A percentile compares a stretch with the other conserved stretches of the same genome.
phyloP scores from a whole-genome alignment of 2,797 vertebrate genomes.

The Scolopax rusticola region DNA sequence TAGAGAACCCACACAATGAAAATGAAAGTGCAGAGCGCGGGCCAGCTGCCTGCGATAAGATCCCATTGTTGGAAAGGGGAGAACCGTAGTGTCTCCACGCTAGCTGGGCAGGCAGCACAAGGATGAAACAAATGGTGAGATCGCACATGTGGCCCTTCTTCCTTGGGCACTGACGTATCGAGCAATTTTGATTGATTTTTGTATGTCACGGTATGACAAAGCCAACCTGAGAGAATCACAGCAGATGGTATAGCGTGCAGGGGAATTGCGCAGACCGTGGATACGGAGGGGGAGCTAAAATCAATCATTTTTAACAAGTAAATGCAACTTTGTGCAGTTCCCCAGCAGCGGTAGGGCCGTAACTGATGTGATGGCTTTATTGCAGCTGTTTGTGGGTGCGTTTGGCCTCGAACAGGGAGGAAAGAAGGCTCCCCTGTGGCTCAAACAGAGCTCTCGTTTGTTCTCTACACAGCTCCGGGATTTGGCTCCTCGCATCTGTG shows the following conservation, averaged over 20 bases:
- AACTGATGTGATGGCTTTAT: slow-evolving; percentile 49
- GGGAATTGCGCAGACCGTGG: neutral
- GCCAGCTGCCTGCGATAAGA: slow-evolving; percentile 58
- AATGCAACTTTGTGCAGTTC: slow-evolving; percentile 37
- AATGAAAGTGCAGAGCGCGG: slow-evolving; percentile 19
- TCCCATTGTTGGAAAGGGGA: slow-evolving; percentile 58
- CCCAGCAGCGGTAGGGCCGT: neutral
- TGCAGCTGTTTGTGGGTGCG: slow-evolving; percentile 57
- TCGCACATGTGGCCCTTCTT: neutral
- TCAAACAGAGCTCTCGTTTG: slow-evolving; percentile 25
- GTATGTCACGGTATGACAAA: neutral
- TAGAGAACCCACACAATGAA: slow-evolving; percentile 44
- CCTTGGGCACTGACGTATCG: neutral
- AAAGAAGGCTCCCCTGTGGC: slow-evolving; percentile 39
- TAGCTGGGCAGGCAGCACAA: slow-evolving; percentile 24
- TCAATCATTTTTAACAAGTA: slow-evolving; percentile 44
- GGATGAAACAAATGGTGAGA: neutral
- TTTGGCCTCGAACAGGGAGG: neutral
- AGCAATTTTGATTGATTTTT: slow-evolving; percentile 37
- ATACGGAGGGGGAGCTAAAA: neutral
- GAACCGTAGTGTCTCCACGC: neutral
- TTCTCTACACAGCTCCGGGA: slow-evolving; percentile 27
- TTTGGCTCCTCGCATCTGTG: slow-evolving; percentile 33
- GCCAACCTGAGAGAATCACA: slow-evolving; percentile 7
- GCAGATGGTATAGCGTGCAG: neutral